Evolutionary conservation across 1,140 invertebrate genomes (phyloP), one percentile per base, ranked within the genome.

Genomic region (Trypoxylus dichotomus): DNA sequence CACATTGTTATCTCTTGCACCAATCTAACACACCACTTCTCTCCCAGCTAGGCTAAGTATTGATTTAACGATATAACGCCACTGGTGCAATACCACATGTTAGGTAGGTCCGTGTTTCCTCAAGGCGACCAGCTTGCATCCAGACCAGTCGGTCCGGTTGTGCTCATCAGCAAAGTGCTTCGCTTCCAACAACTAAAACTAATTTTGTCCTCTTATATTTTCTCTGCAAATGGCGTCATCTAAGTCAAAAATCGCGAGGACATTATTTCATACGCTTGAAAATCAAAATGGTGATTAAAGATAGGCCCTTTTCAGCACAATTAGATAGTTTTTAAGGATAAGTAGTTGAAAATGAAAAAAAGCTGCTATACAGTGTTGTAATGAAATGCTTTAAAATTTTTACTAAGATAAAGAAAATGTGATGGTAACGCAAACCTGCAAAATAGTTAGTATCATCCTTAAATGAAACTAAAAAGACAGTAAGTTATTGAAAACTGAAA

Each of bases 91-190:
- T 29, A 27, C 60, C 10, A 13, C 29, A 41, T n/a, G 37, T 41
- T n/a, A 15, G 32, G 32, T 43, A 11, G 72, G 13, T 74, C 72
- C 27, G 41, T 41, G 72, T 74, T n/a, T 74, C 72, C 72, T 74
- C 72, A 74, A 74, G 72, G 72, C 72, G 72, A 74, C 72, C 72
- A 43, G 72, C 72, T 74, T 43, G 32, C 41, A 29, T 74, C 72
- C 27, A 74, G 72, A 74, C 72, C 72, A 74, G 72, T 42, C 72
- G 60, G 60, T 68, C 60, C 60, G 60, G 60, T 68, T 68, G 60
- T 68, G 7, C 24, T 68, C 60, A 68, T 68, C 60, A 29, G 13
- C 60, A 68, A 68, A 68, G 60, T 68, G 60, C 21, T 29, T 68
- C 19, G 47, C 1, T 54, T n/a, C 15, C 60, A 68, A 68, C 60